phyloP scores from a whole-genome alignment of 2,888 invertebrate species.

The Lordiphosa fenestrarum region DNA sequence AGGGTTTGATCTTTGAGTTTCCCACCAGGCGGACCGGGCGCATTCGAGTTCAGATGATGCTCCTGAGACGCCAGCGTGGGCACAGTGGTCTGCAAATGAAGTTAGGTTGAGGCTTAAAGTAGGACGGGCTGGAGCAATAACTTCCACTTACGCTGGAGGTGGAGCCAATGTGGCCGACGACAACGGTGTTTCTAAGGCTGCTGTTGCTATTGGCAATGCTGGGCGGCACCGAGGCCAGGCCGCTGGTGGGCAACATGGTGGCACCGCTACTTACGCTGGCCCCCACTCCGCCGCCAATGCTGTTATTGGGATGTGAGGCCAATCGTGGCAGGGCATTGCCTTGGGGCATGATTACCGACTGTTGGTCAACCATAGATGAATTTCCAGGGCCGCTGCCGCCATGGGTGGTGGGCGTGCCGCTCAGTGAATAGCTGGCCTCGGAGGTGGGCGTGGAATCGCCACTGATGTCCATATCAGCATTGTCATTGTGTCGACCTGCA shows the following conservation, averaged over 20 bases:
- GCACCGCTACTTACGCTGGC: slow-evolving; percentile 64
- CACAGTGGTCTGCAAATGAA: slow-evolving; percentile 56
- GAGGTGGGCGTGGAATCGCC: slow-evolving; percentile 93
- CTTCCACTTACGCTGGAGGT: slow-evolving; percentile 57
- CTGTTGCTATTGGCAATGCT: slow-evolving; percentile 53
- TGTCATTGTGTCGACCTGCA: slow-evolving; percentile 80
- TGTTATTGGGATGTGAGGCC: slow-evolving; percentile 79
- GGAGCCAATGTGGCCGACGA: slow-evolving; percentile 65
- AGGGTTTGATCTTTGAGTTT: slow-evolving; percentile 78
- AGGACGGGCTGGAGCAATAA: background rate
- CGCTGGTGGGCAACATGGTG: slow-evolving; percentile 74
- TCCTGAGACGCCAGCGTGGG: slow-evolving; percentile 74
- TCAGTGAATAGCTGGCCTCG: slow-evolving; percentile 85
- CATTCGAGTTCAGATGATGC: slow-evolving; percentile 79
- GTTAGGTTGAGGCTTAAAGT: background rate
- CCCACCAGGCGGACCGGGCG: slow-evolving; percentile 80
- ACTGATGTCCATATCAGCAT: slow-evolving; percentile 96
- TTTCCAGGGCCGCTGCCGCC: slow-evolving; percentile 40
- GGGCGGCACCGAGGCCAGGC: slow-evolving; percentile 65
- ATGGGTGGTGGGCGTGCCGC: slow-evolving; percentile 79
- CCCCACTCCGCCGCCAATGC: slow-evolving; percentile 42
- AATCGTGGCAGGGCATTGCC: slow-evolving; percentile 82
- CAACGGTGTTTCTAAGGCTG: slow-evolving; percentile 67
- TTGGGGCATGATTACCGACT: slow-evolving; percentile 78
- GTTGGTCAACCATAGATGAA: slow-evolving; percentile 62